Evolutionary conservation across 2,888 invertebrate species (phyloP).

Genomic region (Actias luna): DNA sequence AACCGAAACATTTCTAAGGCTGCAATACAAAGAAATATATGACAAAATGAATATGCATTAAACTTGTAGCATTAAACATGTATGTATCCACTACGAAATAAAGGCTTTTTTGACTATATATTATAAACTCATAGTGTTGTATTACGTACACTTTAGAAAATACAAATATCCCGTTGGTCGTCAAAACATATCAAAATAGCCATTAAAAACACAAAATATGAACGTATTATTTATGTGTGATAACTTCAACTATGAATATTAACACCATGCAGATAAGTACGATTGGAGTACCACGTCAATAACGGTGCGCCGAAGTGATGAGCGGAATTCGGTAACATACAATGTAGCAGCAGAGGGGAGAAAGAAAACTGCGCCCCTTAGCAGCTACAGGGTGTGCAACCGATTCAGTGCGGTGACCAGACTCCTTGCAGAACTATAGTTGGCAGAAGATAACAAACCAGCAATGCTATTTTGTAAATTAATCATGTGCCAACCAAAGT

Average conservation of each 20-base stretch:
- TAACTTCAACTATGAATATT: slow-evolving; percentile 13
- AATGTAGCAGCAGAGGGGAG: slow-evolving; percentile 71
- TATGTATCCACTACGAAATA: no score
- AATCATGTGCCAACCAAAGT: neutral
- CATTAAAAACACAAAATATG: neutral
- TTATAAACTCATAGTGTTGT: neutral
- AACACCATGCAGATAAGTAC: slow-evolving; percentile 31
- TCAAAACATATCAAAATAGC: neutral
- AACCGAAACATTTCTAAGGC: slow-evolving; percentile 96
- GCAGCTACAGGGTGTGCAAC: slow-evolving; percentile 78
- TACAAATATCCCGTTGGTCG: neutral
- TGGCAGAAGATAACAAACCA: slow-evolving; percentile 15
- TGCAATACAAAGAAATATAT: slow-evolving; percentile 39
- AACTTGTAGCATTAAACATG: neutral
- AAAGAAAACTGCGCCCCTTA: slow-evolving; percentile 69
- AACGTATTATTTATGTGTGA: neutral
- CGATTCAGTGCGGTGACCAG: slow-evolving; percentile 32
- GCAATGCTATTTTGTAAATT: slow-evolving; percentile 5
- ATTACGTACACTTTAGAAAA: neutral
- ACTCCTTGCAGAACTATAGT: slow-evolving; percentile 16
- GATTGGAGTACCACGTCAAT: slow-evolving; percentile 25
- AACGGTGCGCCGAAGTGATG: slow-evolving; percentile 29
- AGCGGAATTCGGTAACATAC: slow-evolving; percentile 51
- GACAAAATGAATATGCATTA: neutral
- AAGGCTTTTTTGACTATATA: neutral